These are phyloP conservation scores for Uromys caudimaculatus DNA, from an alignment of 2,797 vertebrate species.

Conservation along the genomic window DNA sequence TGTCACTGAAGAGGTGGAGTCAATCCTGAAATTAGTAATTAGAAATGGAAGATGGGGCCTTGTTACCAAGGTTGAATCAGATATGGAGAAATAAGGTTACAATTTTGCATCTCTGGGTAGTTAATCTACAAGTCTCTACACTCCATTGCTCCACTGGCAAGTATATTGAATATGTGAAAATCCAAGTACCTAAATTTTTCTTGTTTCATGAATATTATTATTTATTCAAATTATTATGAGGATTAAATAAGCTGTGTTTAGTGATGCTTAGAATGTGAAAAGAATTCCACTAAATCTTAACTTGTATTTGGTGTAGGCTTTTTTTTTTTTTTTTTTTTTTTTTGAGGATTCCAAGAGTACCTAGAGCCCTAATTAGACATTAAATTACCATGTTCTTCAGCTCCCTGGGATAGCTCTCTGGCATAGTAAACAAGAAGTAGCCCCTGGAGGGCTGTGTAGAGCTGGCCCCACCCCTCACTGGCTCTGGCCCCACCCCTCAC, in stretches of 20 bases:
- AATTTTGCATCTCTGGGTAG: not conserved
- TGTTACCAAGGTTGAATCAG: not conserved
- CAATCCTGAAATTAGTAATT: constrained; percentile 21
- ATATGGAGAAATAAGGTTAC: not conserved
- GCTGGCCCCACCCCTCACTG: too few species aligned
- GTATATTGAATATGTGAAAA: not conserved
- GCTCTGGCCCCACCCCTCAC: too few species aligned
- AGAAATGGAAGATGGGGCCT: not conserved
- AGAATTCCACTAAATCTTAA: not conserved
- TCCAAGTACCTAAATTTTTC: not conserved
- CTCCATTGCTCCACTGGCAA: not conserved
- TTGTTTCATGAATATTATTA: constrained; percentile 17
- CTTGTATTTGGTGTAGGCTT: not conserved
- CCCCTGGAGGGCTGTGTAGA: not conserved
- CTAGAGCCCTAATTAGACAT: not conserved
- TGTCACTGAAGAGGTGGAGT: not conserved
- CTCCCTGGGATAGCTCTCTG: not conserved
- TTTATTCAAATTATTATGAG: not conserved
- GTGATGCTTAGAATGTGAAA: not conserved
- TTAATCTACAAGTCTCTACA: not conserved
- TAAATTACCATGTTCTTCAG: not conserved
- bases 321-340: constrained; percentile 24
- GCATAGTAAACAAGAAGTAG: not conserved
- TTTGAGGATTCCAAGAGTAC: constrained; percentile 23
- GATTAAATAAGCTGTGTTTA: constrained; percentile 17